Base-by-base conservation (phyloP, 2,113 vertebrate species). In the Herpailurus yagouaroundi region DNA sequence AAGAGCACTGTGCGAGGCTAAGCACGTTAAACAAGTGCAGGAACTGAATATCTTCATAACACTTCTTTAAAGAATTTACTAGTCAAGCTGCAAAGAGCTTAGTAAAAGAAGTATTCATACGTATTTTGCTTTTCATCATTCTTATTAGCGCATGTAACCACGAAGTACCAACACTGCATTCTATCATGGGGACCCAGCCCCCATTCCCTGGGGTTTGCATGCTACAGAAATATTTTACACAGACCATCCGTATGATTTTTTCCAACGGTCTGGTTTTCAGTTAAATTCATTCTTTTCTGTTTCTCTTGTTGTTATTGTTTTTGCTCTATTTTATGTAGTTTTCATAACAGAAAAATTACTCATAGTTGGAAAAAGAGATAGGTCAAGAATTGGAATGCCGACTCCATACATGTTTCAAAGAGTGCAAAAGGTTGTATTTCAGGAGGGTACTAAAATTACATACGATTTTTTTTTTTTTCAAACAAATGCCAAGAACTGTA, bases 391-490 rank as follows among this genome's bases (percentile, higher is more conserved):
- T 86, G 85, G 71, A 79, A 23, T 93, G 98, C 98, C 97, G 96
- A 80, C 93, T 97, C 96, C 60, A 23, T 95, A 97, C 69, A 50
- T 91, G 21, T 90, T 98, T 94, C 90, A 82, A 97, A 77, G 92
- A 97, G 96, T 97, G 82, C 90, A 98, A 96, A 86, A 98, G 79
- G 52, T 98, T 98, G 89, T 88, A 95, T 91, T 97, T 92, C 60
- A 97, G 95, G 69, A 81, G 95, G 66, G 50, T 96, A 98, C 98
- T 98, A 98, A 98, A 98, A 98, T 98, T 98, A 95, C 95, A 94
- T 98, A 94, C 93, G 80, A 97, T 97, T 96, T 83, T 96, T 92
- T 83, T 96, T 92, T 73, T 97, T 98, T 98, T 97, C 97, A 83
- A 81, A 95, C 86, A 97, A 98, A 98, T 94, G 98, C 76, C 31